Conservation (phyloP, 2,113 vertebrate species). For the Gobiocypris rarus region DNA sequence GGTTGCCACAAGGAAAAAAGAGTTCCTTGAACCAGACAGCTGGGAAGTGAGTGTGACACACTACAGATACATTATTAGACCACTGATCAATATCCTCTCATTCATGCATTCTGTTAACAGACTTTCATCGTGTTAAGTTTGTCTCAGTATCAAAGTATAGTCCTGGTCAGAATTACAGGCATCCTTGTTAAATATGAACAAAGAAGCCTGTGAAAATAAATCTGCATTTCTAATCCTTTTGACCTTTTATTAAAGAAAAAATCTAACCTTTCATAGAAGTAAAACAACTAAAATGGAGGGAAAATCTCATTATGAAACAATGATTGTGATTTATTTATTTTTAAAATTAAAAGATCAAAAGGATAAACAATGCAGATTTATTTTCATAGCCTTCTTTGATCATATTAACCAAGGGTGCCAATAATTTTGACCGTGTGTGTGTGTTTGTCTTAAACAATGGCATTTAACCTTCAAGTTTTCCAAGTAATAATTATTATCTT, state of each 20-base stretch:
- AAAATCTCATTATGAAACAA: not conserved
- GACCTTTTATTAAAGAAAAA: not conserved
- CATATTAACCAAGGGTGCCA: no score
- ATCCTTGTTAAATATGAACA: no score
- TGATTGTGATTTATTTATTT: no score
- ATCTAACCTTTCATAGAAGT: not conserved
- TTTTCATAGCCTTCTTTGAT: no score
- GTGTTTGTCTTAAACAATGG: not conserved
- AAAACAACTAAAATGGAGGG: not conserved
- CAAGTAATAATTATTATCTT: not conserved
- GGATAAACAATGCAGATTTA: no score
- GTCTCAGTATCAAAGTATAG: no score
- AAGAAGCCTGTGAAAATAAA: no score
- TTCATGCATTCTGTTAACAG: not conserved
- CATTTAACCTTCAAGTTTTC: not conserved
- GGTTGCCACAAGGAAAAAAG: conserved; percentile 89
- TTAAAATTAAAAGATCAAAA: no score
- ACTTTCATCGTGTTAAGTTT: not conserved
- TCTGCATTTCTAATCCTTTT: not conserved
- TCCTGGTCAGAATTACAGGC: no score
- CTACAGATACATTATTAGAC: not conserved
- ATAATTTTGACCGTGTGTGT: no score
- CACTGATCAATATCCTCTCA: not conserved
- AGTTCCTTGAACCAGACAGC: conserved; percentile 96
- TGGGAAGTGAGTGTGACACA: conserved; percentile 86